phyloP scores from a whole-genome alignment of 2,888 invertebrate genomes.

The Cylindroiulus punctatus region DNA sequence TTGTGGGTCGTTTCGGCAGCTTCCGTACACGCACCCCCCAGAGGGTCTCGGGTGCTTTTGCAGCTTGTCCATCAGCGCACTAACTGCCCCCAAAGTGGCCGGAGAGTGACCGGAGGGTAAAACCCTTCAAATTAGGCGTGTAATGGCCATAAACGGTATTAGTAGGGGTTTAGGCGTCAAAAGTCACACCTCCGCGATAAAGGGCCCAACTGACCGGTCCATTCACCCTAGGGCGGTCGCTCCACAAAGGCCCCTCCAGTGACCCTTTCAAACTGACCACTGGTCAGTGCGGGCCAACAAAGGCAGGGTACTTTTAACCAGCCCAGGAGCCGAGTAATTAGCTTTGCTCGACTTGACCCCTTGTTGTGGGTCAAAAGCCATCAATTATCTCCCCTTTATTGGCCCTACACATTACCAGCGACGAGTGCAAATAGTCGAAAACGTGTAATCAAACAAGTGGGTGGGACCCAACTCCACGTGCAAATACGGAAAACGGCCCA shows the following conservation, averaged over 20 bases:
- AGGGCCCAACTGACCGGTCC: slow-evolving; percentile 50
- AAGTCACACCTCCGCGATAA: slow-evolving; percentile 51
- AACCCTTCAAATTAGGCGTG: slow-evolving; percentile 49
- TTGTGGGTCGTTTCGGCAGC: slow-evolving; percentile 1
- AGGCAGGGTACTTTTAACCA: not conserved
- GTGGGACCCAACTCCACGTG: not conserved
- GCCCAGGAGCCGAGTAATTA: slow-evolving; percentile 25
- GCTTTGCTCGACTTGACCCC: slow-evolving; percentile 35
- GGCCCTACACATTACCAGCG: slow-evolving; percentile 25
- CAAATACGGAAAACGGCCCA: not conserved
- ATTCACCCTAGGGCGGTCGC: slow-evolving; percentile 15
- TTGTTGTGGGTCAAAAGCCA: slow-evolving; percentile 41
- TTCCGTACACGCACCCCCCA: slow-evolving; percentile 3
- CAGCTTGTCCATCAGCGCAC: slow-evolving; percentile 47
- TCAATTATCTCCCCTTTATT: slow-evolving; percentile 39
- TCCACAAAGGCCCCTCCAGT: slow-evolving; percentile 1
- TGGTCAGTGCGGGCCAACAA: not conserved
- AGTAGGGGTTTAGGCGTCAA: slow-evolving; percentile 46
- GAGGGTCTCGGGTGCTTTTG: slow-evolving; percentile 8
- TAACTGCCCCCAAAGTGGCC: slow-evolving; percentile 35
- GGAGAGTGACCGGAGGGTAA: slow-evolving; percentile 50
- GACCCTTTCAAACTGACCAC: slow-evolving; percentile 47
- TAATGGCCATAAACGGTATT: slow-evolving; percentile 50
- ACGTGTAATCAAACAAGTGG: slow-evolving; percentile 39
- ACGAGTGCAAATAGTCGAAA: not conserved